Evolutionary conservation across 2,888 invertebrate genomes (phyloP).

Genomic region (Tetramorium bicarinatum): DNA sequence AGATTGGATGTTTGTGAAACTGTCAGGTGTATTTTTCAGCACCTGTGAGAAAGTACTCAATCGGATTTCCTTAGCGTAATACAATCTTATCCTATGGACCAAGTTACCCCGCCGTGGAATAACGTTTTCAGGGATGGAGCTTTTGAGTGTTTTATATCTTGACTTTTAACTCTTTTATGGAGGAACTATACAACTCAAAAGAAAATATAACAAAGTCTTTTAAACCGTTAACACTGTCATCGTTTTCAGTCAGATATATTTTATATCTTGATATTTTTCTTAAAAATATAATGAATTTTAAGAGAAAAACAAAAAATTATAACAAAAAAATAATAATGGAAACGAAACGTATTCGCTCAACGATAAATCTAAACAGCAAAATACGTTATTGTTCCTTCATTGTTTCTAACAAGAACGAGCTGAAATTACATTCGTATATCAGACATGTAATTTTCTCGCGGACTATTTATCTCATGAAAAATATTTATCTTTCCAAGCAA

Average conservation of each 20-base stretch:
- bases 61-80: conserved; percentile 44
- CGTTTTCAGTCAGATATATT: neutral
- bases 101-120: conserved; percentile 40
- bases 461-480: neutral
- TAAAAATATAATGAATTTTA: conserved; percentile 15
- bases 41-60: conserved; percentile 48
- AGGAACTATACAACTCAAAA: conserved; percentile 2
- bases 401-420: neutral
- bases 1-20: conserved; percentile 36
- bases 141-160: conserved; percentile 46
- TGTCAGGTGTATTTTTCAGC: conserved; percentile 36
- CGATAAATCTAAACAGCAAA: neutral
- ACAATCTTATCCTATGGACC: conserved; percentile 55
- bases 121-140: conserved; percentile 48
- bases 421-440: conserved; percentile 4
- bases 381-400: conserved; percentile 9
- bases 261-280: neutral
- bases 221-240: neutral
- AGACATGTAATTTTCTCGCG: neutral
- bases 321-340: neutral
- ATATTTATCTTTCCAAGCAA: conserved; percentile 24
- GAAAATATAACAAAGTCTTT: conserved; percentile 7
- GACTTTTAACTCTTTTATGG: conserved; percentile 42
- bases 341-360: neutral
- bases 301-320: conserved; percentile 12